phyloP scores from a whole-genome alignment of 2,797 vertebrate genomes.

The Syngnathus acus region DNA sequence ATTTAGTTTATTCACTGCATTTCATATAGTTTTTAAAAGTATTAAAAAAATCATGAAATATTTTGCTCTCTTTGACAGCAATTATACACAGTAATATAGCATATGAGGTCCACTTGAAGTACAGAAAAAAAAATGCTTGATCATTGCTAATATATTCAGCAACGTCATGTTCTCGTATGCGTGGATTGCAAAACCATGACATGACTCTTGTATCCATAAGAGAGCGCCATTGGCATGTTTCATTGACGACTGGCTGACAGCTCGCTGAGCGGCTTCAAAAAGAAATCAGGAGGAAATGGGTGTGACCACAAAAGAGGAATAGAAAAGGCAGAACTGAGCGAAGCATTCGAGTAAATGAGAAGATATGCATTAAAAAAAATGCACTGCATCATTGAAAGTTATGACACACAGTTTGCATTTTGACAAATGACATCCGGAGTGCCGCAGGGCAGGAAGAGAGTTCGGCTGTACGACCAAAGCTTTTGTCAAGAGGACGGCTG shows the following conservation, averaged over 20 bases:
- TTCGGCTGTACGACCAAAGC: neutral
- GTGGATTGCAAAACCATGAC: neutral
- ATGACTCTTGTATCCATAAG: neutral
- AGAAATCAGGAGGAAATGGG: neutral
- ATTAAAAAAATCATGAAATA: no score
- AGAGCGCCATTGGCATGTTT: neutral
- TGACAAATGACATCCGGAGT: constrained; percentile 9
- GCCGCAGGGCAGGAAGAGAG: constrained; percentile 10
- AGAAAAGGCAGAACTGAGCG: neutral
- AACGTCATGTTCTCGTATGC: neutral
- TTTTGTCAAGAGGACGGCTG: neutral
- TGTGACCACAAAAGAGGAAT: neutral
- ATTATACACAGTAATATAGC: no score
- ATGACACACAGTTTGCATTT: neutral
- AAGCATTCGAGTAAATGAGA: neutral
- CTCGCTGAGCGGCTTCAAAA: neutral
- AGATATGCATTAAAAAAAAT: neutral
- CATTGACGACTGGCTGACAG: neutral
- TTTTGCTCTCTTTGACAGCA: no score
- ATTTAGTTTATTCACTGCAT: no score
- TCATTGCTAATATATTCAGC: neutral
- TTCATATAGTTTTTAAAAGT: no score
- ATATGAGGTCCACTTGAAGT: no score
- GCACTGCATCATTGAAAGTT: neutral
- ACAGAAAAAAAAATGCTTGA: no score